Conservation (phyloP, 2,888 invertebrate species). For the Plutella xylostella region DNA sequence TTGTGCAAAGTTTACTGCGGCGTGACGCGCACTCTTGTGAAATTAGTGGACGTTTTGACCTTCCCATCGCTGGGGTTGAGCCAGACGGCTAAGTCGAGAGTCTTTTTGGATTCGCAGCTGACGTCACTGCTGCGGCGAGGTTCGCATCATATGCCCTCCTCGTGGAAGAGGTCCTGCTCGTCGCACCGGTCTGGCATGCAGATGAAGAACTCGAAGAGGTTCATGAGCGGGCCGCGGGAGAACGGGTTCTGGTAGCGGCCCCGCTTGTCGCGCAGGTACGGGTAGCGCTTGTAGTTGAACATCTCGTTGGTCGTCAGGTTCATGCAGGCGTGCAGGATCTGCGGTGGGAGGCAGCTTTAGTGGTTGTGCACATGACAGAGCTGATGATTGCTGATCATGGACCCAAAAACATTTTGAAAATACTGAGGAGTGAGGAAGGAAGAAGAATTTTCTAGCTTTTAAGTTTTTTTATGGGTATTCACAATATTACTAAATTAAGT, state of each 20-base stretch:
- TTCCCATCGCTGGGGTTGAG: neutral
- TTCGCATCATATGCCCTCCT: slow-evolving; percentile 66
- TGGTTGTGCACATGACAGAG: no score
- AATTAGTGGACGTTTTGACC: neutral
- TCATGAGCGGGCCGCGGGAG: slow-evolving; percentile 87
- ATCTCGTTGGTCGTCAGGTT: slow-evolving; percentile 95
- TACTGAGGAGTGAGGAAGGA: no score
- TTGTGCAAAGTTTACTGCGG: neutral
- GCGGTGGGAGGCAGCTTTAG: no score
- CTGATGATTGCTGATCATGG: no score
- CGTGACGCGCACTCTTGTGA: neutral
- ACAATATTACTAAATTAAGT: no score
- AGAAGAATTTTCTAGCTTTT: no score
- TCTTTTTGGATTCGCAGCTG: neutral
- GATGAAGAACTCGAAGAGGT: slow-evolving; percentile 91
- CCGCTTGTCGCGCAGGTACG: slow-evolving; percentile 88
- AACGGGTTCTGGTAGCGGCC: slow-evolving; percentile 93
- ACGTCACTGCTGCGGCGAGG: neutral
- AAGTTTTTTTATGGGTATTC: no score
- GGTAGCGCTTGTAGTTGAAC: slow-evolving; percentile 93
- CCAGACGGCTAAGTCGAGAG: neutral
- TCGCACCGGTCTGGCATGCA: slow-evolving; percentile 84
- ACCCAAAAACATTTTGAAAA: no score
- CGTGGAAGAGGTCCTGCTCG: slow-evolving; percentile 77
- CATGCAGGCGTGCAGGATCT: slow-evolving; percentile 93